Conservation (phyloP, 1,140 invertebrate genomes). For the Pseudomyrmex sp. region DNA sequence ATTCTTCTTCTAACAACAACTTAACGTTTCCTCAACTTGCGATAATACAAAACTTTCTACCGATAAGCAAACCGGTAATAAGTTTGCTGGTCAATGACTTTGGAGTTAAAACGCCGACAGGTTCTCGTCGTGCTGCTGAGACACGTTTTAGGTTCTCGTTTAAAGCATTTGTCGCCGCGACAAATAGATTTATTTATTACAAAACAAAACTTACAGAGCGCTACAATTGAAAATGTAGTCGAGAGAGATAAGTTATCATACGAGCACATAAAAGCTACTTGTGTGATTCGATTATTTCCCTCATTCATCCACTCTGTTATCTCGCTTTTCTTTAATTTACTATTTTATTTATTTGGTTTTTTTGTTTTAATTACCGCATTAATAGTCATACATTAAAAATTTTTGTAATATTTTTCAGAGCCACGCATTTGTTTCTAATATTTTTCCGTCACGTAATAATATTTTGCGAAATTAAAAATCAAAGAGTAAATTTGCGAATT, state of each 20-base stretch:
- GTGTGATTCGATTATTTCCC: too few relatives aligned
- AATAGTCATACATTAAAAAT: too few relatives aligned
- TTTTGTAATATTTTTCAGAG: too few relatives aligned
- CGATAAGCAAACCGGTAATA: constrained; percentile 55
- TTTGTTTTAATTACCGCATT: too few relatives aligned
- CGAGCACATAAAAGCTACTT: too few relatives aligned
- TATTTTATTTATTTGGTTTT: too few relatives aligned
- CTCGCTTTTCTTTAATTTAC: too few relatives aligned
- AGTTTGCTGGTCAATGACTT: constrained; percentile 55
- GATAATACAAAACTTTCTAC: constrained; percentile 29
- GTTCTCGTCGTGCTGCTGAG: background rate
- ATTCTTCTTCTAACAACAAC: constrained; percentile 2
- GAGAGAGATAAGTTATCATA: too few relatives aligned
- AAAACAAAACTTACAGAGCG: background rate
- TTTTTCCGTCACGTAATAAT: background rate
- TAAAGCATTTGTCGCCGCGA: constrained; percentile 28
- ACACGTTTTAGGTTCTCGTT: background rate
- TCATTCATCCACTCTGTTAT: too few relatives aligned
- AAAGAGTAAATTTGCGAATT: background rate
- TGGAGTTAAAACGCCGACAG: constrained; percentile 12
- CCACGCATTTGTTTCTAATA: background rate
- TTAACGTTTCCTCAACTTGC: constrained; percentile 13
- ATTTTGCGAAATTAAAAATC: background rate
- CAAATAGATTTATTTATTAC: constrained; percentile 18
- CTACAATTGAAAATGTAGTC: background rate